Evolutionary conservation across 2,888 invertebrate species (phyloP).

Genomic region (Lepetodrilus schrolli): DNA sequence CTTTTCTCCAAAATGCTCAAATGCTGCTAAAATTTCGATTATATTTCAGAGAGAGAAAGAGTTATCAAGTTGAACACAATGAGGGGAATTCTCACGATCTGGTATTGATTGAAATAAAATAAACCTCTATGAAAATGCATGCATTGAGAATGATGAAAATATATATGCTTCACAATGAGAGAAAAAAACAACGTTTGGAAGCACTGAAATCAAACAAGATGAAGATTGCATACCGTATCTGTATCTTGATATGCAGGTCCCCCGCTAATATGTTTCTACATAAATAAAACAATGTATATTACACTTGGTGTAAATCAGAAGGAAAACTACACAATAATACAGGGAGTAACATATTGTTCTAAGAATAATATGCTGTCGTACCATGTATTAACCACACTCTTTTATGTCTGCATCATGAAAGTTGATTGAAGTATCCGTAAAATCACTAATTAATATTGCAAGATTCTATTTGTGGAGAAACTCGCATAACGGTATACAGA

Average conservation of each 20-base stretch:
- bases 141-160: neutral
- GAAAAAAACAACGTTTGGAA: neutral
- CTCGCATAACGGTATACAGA: too few relatives aligned
- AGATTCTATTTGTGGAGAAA: too few relatives aligned
- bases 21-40: too few relatives aligned
- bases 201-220: neutral
- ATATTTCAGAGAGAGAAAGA: too few relatives aligned
- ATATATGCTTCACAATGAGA: neutral
- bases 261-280: neutral
- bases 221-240: neutral
- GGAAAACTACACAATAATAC: too few relatives aligned
- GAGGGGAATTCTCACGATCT: neutral
- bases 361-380: too few relatives aligned
- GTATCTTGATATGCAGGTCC: neutral
- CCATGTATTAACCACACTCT: too few relatives aligned
- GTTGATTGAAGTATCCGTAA: too few relatives aligned
- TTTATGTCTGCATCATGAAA: too few relatives aligned
- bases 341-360: too few relatives aligned
- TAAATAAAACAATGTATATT: neutral
- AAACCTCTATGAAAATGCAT: neutral
- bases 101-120: neutral
- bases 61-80: too few relatives aligned
- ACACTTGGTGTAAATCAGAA: neutral
- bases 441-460: too few relatives aligned
- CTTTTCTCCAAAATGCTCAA: neutral